These are phyloP conservation scores for Phyllopteryx taeniolatus DNA, from an alignment of 2,113 vertebrate species.

Conservation along the genomic window DNA sequence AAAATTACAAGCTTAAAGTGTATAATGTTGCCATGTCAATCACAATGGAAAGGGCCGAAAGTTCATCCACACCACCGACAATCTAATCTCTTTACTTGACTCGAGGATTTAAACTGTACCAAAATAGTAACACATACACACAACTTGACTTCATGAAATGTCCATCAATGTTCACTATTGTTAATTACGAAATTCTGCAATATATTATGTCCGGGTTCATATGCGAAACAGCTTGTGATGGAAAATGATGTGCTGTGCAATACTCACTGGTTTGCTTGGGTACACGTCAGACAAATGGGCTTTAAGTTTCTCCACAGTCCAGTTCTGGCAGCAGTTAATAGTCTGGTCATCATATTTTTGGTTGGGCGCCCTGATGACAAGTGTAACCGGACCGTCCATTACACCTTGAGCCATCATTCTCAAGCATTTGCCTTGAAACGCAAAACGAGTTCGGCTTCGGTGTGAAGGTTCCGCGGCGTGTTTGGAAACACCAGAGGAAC, in stretches of 20 bases:
- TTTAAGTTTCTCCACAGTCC: slow-evolving; percentile 93
- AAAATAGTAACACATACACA: background rate
- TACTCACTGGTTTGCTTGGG: slow-evolving; percentile 90
- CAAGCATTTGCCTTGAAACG: slow-evolving; percentile 44
- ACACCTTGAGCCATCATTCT: slow-evolving; percentile 76
- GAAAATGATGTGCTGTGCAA: background rate
- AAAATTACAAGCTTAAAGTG: too few relatives aligned
- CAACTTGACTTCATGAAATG: background rate
- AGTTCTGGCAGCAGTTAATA: slow-evolving; percentile 86
- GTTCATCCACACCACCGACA: background rate
- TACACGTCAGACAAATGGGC: slow-evolving; percentile 86
- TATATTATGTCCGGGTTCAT: background rate
- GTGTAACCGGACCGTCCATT: slow-evolving; percentile 80
- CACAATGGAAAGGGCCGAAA: background rate
- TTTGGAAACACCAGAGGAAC: background rate
- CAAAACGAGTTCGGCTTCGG: background rate
- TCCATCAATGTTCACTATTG: background rate
- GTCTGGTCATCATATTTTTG: slow-evolving; percentile 94
- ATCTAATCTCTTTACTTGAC: background rate
- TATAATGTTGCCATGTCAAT: background rate
- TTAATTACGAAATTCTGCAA: background rate
- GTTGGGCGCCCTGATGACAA: slow-evolving; percentile 92
- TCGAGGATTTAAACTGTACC: background rate
- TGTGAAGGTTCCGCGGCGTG: background rate
- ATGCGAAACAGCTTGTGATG: too few relatives aligned